Conservation (phyloP, 2,797 vertebrate species). For the Paedocypris micromegethes region DNA sequence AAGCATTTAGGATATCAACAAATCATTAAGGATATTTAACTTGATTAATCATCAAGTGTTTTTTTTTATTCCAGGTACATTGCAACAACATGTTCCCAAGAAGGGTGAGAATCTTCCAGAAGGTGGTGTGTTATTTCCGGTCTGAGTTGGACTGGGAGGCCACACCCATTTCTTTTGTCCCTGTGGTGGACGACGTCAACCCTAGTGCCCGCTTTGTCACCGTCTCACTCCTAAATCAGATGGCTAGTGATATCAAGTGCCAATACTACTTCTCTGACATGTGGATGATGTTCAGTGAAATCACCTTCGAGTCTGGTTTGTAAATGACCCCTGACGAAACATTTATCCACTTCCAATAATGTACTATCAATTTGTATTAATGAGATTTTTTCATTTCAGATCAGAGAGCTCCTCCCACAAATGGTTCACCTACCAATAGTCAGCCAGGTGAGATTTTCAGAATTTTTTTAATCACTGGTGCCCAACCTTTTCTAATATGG, state of each 20-base stretch:
- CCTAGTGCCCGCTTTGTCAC: slow-evolving; percentile 89
- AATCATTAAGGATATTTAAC: not conserved
- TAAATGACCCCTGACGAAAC: not conserved
- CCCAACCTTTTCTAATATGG: no score
- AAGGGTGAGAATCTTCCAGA: slow-evolving; percentile 86
- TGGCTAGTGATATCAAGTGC: slow-evolving; percentile 94
- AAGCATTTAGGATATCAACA: no score
- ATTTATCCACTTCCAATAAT: not conserved
- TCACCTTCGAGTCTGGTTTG: slow-evolving; percentile 96
- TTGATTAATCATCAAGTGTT: not conserved
- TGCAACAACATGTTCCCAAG: slow-evolving; percentile 94
- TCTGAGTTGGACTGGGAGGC: slow-evolving; percentile 89
- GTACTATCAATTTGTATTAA: not conserved
- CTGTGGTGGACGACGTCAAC: slow-evolving; percentile 81
- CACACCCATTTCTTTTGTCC: slow-evolving; percentile 71
- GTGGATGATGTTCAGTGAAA: slow-evolving; percentile 99
- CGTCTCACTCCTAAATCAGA: slow-evolving; percentile 85
- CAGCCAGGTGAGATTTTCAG: slow-evolving; percentile 57
- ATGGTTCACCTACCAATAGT: slow-evolving; percentile 66
- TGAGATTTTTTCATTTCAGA: slow-evolving; percentile 64
- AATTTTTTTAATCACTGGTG: no score
- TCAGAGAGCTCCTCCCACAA: slow-evolving; percentile 72
- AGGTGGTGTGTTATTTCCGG: slow-evolving; percentile 89
- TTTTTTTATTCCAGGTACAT: slow-evolving; percentile 75
- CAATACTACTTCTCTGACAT: slow-evolving; percentile 91